Conservation (phyloP, 2,113 vertebrate genomes). For the Chrysemys picta region DNA sequence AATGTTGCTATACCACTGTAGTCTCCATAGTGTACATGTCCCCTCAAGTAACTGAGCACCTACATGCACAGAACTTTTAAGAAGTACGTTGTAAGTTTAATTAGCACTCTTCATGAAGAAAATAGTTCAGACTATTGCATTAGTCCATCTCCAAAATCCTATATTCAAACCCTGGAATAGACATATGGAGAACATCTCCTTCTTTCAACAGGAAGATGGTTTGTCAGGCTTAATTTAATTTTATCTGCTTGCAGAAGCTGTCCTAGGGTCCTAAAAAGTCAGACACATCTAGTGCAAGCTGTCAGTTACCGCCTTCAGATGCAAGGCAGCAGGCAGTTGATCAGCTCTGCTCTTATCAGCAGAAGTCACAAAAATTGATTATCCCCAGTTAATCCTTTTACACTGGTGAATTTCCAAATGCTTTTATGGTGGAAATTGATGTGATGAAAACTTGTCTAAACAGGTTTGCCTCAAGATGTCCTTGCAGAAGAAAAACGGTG, state of each 20-base stretch:
- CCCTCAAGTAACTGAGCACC: slow-evolving; percentile 53
- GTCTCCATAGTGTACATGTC: neutral
- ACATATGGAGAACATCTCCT: slow-evolving; percentile 31
- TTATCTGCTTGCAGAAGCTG: slow-evolving; percentile 61
- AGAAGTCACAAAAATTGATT: slow-evolving; percentile 68
- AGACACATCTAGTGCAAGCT: slow-evolving; percentile 66
- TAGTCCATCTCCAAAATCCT: slow-evolving; percentile 7
- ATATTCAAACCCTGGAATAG: slow-evolving; percentile 18
- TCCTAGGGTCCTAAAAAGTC: slow-evolving; percentile 43
- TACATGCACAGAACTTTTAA: slow-evolving; percentile 45
- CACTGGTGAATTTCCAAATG: neutral
- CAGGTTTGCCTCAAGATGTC: neutral
- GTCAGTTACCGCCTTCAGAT: slow-evolving; percentile 58
- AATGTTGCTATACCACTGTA: neutral
- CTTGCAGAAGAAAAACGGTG: neutral
- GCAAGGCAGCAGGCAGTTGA: slow-evolving; percentile 39
- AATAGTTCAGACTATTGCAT: neutral
- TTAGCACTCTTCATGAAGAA: neutral
- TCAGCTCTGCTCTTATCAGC: slow-evolving; percentile 60
- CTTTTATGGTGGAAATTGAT: neutral
- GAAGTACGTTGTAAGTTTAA: neutral
- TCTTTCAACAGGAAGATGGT: slow-evolving; percentile 16
- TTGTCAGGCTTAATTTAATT: slow-evolving; percentile 70
- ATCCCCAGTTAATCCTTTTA: slow-evolving; percentile 57
- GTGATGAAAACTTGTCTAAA: slow-evolving; percentile 24